Evolutionary conservation across 2,797 vertebrate species (phyloP), one percentile per base, ranked within the genome.

Genomic region (Crenuchus spilurus): DNA sequence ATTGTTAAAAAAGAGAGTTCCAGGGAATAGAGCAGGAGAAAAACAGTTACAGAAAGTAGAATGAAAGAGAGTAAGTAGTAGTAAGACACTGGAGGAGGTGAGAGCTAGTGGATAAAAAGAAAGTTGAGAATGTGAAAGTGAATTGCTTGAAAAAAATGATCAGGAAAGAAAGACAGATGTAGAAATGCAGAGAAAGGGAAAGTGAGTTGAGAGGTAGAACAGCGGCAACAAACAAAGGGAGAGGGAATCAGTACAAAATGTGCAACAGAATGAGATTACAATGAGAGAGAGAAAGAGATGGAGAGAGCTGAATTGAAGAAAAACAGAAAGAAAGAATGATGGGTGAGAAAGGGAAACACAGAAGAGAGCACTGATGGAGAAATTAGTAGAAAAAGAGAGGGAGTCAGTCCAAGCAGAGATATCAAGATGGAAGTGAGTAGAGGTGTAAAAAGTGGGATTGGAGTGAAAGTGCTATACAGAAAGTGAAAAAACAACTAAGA

Each of bases 111-210:
- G n/a, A n/a, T n/a, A n/a, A n/a, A n/a, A n/a, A n/a, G n/a, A n/a
- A n/a, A n/a, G n/a, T n/a, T n/a, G 6, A 77, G 57, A 65, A 57
- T 3, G 11, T 51, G 44, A 1, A n/a, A 41, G 44, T 62, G 18
- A 20, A 75, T 20, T 42, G 2, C 18, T 63, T 37, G 49, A 52
- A 37, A n/a, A n/a, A n/a, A n/a, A n/a, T n/a, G n/a, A n/a, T n/a
- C n/a, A 20, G 55, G 6, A 24, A 2, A 26, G 20, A 61, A 20
- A 33, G 6, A 3, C 10, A 26, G n/a, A n/a, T n/a, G 13, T 30
- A 24, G 31, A 30, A 4, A 13, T 1, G 14, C 2, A 52, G 22
- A 52, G 0, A 14, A 24, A 0, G 22, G 1, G 22, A 24, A 35
- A 35, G 8, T 35, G 33, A 35, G 33, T 3, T 3, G 33, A 35